Base-by-base conservation (phyloP, 2,888 invertebrate species). In the Drosophila recens region DNA sequence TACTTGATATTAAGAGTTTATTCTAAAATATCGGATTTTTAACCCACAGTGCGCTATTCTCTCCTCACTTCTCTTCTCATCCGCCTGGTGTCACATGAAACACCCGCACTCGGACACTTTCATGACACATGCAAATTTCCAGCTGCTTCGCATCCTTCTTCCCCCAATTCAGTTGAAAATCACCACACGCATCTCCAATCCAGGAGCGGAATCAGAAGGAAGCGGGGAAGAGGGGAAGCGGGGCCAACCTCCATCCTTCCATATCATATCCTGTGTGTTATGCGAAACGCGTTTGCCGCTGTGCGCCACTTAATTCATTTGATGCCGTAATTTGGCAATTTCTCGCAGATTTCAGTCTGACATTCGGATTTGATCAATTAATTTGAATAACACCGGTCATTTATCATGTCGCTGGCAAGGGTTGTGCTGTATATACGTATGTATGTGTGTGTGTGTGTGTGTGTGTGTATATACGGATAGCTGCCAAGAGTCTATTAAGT, bases 331-430 rank as follows among this genome's bases (percentile, higher is more conserved):
- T 90, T 90, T 90, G 87, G 90, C 90, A 89, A 87, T 90, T 88
- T 87, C 89, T 87, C 90, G 90, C 89, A 90, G 90, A 90, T 90
- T 90, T 90, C 84, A 87, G 88, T 79, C 90, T 90, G 91, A 91
- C 91, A 91, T 91, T 89, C 91, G 91, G 91, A 91, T 91, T 91
- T 91, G 91, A 91, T 91, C 91, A 91, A 91, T 91, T 91, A 91
- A 91, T 91, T 91, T 91, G 91, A 90, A 89, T 90, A 91, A 90
- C 91, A 90, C 91, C 91, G 91, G 91, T 90, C 91, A 91, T 91
- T 91, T 91, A 91, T 91, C 91, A 91, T 90, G 90, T 90, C 74
- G 74, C 80, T 62, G n/a, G 66, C 72, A 68, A 78, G 72, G 78
- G 79, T 79, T 78, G 69, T 49, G 65, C 65, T 58, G 4, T n/a